These are phyloP conservation scores for Sialis fuliginosa DNA, from an alignment of 2,888 invertebrate genomes.

Conservation along the genomic window DNA sequence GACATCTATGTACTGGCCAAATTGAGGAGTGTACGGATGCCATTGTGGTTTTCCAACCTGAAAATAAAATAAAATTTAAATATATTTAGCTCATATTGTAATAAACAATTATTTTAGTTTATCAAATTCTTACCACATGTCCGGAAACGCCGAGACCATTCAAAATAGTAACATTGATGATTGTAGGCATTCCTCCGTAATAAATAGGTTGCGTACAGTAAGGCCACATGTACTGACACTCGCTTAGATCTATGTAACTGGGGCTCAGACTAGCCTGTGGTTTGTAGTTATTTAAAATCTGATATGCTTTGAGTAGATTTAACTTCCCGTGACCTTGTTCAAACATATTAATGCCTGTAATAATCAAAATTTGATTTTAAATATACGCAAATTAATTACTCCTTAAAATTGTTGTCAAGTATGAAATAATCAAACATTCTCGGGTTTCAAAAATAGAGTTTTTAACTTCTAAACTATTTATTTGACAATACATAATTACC, in stretches of 20 bases:
- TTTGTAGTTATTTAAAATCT: conserved; percentile 43
- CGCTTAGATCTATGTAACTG: conserved; percentile 82
- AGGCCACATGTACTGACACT: conserved; percentile 98
- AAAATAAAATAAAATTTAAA: not conserved
- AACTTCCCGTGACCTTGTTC: conserved; percentile 94
- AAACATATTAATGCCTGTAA: conserved; percentile 69
- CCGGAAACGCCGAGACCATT: conserved; percentile 89
- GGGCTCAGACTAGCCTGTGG: conserved; percentile 52
- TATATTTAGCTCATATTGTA: not conserved
- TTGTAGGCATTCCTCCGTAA: conserved; percentile 68
- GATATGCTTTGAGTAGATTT: conserved; percentile 76
- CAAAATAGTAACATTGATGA: conserved; percentile 84
- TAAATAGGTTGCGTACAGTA: conserved; percentile 93
- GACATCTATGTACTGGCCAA: conserved; percentile 63
- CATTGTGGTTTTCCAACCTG: conserved; percentile 49
- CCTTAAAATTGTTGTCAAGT: not conserved
- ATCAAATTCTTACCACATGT: conserved; percentile 39
- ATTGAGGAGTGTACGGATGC: conserved; percentile 74
- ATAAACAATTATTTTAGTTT: not conserved
- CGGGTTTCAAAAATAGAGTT: no score
- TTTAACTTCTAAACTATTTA: no score
- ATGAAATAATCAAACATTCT: no score
- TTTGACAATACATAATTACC: conserved; percentile 14
- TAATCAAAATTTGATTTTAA: not conserved
- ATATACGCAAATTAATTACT: not conserved